Evolutionary conservation across 37 sponge, comb jelly and placozoan species (phyloP).

Genomic region (Aphrocallistes beatrix): DNA sequence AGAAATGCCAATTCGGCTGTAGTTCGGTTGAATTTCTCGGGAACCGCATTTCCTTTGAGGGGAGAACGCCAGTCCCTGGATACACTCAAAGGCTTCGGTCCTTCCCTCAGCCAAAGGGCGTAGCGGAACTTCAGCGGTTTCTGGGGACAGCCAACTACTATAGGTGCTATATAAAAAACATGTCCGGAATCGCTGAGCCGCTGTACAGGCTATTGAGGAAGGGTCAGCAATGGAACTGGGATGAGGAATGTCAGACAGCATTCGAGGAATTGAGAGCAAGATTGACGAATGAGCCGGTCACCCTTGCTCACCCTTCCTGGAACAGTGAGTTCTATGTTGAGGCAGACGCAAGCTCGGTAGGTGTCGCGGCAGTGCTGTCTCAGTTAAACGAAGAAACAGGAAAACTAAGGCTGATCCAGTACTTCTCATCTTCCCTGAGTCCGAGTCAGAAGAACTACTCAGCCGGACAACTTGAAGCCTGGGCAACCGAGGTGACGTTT

Average conservation of each 20-base stretch:
- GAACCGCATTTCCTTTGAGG: background rate
- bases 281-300: background rate
- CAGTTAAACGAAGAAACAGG: background rate
- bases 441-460: background rate
- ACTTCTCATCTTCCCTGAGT: conserved; percentile 1
- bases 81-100: background rate
- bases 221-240: background rate
- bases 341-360: background rate
- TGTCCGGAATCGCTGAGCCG: background rate
- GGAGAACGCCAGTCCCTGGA: background rate
- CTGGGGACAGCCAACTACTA: background rate
- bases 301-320: background rate
- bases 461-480: background rate
- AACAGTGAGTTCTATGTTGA: background rate
- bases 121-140: background rate
- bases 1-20: background rate
- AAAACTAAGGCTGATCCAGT: background rate
- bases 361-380: background rate
- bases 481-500: background rate
- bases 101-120: background rate
- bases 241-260: background rate
- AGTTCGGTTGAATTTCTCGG: background rate
- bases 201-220: background rate
- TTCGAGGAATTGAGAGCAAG: background rate
- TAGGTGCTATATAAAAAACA: background rate